Conservation (phyloP, 2,113 vertebrate species). For the Ellobius talpinus region DNA sequence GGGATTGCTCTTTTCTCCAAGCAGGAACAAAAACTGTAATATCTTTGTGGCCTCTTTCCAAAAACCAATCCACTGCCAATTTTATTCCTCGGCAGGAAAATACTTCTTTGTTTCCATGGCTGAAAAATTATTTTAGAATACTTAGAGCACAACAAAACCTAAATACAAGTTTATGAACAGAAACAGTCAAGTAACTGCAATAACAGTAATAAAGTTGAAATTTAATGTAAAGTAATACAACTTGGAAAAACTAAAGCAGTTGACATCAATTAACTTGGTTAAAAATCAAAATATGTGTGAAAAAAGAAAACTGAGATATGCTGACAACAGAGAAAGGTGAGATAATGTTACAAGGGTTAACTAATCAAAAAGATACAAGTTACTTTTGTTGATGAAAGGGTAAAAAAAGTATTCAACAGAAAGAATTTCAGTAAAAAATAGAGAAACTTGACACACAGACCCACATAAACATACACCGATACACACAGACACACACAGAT, state of each 20-base stretch:
- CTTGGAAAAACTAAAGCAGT: not conserved
- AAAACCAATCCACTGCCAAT: conserved; percentile 98
- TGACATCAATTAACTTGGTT: not conserved
- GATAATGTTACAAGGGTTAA: not conserved
- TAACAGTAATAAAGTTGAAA: not conserved
- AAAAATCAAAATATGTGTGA: conserved; percentile 35
- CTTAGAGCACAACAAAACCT: conserved; percentile 37
- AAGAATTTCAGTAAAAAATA: conserved; percentile 39
- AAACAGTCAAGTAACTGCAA: conserved; percentile 9
- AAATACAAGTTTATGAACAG: conserved; percentile 25
- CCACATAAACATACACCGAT: not conserved
- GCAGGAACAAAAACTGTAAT: conserved; percentile 98
- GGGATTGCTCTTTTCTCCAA: conserved; percentile 98
- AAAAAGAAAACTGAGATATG: not conserved
- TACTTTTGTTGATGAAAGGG: not conserved
- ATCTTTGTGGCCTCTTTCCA: conserved; percentile 96
- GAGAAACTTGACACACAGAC: not conserved
- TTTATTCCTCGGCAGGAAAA: conserved; percentile 99
- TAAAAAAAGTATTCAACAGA: not conserved
- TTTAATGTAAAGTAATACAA: not conserved
- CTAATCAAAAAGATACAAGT: not conserved
- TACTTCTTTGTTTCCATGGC: conserved; percentile 99
- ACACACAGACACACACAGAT: not conserved
- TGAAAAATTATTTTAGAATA: conserved; percentile 85
- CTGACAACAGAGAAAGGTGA: conserved; percentile 18